Evolutionary conservation across 2,888 invertebrate genomes (phyloP).

Genomic region (Acleris holmiana): DNA sequence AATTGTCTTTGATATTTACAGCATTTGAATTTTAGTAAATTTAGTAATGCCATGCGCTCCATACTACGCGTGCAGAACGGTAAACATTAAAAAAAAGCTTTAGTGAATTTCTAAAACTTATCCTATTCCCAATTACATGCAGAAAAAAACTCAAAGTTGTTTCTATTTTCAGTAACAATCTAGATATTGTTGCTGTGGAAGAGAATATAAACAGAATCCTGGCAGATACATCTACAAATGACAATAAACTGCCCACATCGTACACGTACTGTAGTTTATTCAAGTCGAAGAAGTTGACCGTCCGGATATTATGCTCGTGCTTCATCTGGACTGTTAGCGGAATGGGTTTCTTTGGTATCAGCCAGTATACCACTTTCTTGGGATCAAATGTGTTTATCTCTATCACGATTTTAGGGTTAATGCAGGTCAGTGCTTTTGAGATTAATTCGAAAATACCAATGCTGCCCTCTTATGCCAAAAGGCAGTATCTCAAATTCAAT

Average conservation of each 20-base stretch:
- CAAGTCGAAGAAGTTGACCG: slow-evolving; percentile 48
- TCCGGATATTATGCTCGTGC: slow-evolving; percentile 50
- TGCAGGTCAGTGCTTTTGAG: slow-evolving; percentile 52
- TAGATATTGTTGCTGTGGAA: slow-evolving; percentile 47
- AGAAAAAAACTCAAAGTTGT: not conserved
- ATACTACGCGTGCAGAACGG: no score
- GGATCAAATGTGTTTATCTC: slow-evolving; percentile 55
- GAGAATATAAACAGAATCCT: slow-evolving; percentile 51
- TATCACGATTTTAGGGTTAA: slow-evolving; percentile 51
- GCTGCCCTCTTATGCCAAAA: no score
- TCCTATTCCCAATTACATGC: no score
- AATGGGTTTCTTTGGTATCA: slow-evolving; percentile 57
- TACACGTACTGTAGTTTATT: slow-evolving; percentile 56
- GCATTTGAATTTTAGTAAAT: no score
- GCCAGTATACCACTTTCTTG: slow-evolving; percentile 56
- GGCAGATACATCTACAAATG: slow-evolving; percentile 46
- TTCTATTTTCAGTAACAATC: slow-evolving; percentile 53
- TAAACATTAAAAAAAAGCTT: no score
- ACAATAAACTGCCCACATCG: slow-evolving; percentile 39
- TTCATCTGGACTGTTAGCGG: slow-evolving; percentile 56
- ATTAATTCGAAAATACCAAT: no score
- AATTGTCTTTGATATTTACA: no score
- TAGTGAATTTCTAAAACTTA: no score
- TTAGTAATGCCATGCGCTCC: no score
- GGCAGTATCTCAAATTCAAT: no score